phyloP scores from a whole-genome alignment of 1,140 invertebrate genomes.

The Stenopsyche tienmushanensis region DNA sequence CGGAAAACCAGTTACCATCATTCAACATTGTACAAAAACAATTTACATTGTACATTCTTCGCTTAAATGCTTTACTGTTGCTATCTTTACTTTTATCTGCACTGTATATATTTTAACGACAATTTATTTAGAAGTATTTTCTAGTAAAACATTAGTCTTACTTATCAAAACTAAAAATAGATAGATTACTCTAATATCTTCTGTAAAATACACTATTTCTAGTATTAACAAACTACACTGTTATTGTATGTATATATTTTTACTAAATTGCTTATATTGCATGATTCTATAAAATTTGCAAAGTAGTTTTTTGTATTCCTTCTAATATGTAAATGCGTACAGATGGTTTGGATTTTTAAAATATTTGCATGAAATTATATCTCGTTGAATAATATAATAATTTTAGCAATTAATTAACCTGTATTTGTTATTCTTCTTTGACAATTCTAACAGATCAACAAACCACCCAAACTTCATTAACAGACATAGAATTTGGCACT shows the following conservation, averaged over 20 bases:
- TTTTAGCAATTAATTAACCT: conserved; percentile 35
- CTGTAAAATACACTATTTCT: too few relatives aligned
- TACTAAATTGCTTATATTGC: not conserved
- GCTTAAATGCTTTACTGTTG: conserved; percentile 11
- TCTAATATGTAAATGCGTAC: not conserved
- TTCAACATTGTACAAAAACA: conserved; percentile 30
- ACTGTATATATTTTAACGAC: not conserved
- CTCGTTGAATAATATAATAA: conserved; percentile 4
- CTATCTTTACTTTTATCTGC: not conserved
- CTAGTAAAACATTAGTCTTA: not conserved
- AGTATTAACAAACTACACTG: not conserved
- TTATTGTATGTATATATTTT: not conserved
- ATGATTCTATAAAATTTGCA: too few relatives aligned
- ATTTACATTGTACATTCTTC: conserved; percentile 26
- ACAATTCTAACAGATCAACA: conserved; percentile 42
- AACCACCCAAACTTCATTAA: conserved; percentile 39
- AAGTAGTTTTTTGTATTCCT: too few relatives aligned
- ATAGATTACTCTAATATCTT: too few relatives aligned
- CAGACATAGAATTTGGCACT: conserved; percentile 14
- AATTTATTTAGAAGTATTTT: not conserved
- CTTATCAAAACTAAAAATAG: not conserved
- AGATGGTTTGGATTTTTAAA: not conserved
- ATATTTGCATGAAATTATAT: not conserved
- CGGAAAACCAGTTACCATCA: conserved; percentile 32
- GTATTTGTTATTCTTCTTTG: conserved; percentile 39